phyloP scores from a whole-genome alignment of 2,888 invertebrate species.

The Cloeon dipterum region DNA sequence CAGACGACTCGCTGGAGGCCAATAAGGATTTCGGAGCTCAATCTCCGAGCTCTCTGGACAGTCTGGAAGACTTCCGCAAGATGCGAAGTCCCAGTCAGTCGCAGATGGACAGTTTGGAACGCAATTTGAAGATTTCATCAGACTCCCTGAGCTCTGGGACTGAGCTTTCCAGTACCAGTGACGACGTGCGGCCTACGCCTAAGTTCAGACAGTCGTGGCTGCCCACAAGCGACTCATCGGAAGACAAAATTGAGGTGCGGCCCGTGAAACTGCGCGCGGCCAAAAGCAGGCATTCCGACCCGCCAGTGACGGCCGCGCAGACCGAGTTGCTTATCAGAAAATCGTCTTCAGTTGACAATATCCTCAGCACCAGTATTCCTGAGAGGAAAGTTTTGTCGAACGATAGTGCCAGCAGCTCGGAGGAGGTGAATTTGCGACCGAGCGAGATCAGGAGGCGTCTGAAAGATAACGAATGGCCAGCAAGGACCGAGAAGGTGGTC shows the following conservation, averaged over 20 bases:
- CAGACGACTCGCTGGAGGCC: no score
- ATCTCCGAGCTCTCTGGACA: not conserved
- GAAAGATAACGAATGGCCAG: no score
- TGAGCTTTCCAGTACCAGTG: slow-evolving; percentile 1
- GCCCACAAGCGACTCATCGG: not conserved
- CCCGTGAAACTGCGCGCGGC: not conserved
- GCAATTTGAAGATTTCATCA: not conserved
- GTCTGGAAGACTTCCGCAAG: not conserved
- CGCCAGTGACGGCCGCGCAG: not conserved
- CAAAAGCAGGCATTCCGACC: not conserved
- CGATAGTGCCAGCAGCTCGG: slow-evolving; percentile 18
- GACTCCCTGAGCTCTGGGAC: slow-evolving; percentile 2
- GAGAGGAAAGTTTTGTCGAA: slow-evolving; percentile 22
- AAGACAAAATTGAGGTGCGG: not conserved
- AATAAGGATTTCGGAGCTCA: not conserved
- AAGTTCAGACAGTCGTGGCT: no score
- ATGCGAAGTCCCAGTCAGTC: not conserved
- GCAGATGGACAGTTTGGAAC: not conserved
- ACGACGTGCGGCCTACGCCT: not conserved
- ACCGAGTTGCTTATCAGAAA: slow-evolving; percentile 16
- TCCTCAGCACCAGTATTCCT: slow-evolving; percentile 20
- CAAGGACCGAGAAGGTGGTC: no score
- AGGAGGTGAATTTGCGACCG: not conserved
- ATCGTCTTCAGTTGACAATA: slow-evolving; percentile 28
- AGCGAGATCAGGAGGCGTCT: not conserved